These are phyloP conservation scores for Coleophora deauratella DNA, from an alignment of 2,888 invertebrate genomes.

Conservation along the genomic window DNA sequence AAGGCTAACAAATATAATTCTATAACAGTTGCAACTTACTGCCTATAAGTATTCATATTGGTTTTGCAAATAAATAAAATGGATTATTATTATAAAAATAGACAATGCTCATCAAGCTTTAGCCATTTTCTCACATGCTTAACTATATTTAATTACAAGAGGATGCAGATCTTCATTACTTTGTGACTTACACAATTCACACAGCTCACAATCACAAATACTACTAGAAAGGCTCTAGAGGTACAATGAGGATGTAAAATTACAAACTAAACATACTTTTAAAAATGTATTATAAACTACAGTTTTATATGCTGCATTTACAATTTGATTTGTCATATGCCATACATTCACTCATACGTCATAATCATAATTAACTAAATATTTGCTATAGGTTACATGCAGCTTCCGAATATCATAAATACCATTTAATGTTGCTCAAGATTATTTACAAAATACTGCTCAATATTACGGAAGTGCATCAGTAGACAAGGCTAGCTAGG, in stretches of 20 bases:
- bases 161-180: slow-evolving; percentile 45
- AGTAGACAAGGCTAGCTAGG: slow-evolving; percentile 32
- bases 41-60: slow-evolving; percentile 14
- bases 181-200: slow-evolving; percentile 52
- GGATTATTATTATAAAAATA: slow-evolving; percentile 27
- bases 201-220: slow-evolving; percentile 37
- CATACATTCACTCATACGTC: slow-evolving; percentile 41
- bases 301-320: slow-evolving; percentile 51
- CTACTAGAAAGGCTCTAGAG: slow-evolving; percentile 28
- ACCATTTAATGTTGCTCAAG: too few species aligned
- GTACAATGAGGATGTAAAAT: slow-evolving; percentile 17
- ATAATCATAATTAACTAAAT: slow-evolving; percentile 31
- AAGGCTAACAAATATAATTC: slow-evolving; percentile 37
- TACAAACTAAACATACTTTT: slow-evolving; percentile 29
- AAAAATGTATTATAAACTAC: slow-evolving; percentile 18
- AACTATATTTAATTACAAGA: slow-evolving; percentile 29
- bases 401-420: slow-evolving; percentile 31
- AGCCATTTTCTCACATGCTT: slow-evolving; percentile 24
- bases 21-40: slow-evolving; percentile 24
- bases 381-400: slow-evolving; percentile 39
- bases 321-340: slow-evolving; percentile 39
- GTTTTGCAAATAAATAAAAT: slow-evolving; percentile 26
- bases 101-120: slow-evolving; percentile 17
- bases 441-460: slow-evolving; percentile 53
- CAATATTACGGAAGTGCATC: slow-evolving; percentile 41